Base-by-base conservation (phyloP, 2,113 vertebrate genomes). In the Pontoporia blainvillei region DNA sequence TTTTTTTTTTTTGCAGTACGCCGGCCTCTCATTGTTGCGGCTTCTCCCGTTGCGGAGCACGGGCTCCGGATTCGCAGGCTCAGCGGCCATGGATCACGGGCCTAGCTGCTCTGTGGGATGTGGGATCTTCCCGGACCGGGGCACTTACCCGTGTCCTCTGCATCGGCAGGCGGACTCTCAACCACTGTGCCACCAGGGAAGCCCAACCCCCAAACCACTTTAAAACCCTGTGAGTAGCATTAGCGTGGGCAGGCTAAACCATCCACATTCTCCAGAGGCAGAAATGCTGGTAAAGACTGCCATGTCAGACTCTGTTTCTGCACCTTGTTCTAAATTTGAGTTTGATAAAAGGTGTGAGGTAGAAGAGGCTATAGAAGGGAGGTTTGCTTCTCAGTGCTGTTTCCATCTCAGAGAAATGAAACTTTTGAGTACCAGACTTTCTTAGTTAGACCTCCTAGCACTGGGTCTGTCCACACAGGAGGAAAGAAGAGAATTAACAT, bases 21-120 rank as follows among this genome's bases (percentile, higher is more conserved):
- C 1, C 0, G 44, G 44, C 2, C 41, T 41, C 41, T 41, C 44
- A 46, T 9, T 46, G 10, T 46, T 46, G 44, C 2, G 44, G 44
- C 44, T 9, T 46, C 44, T 46, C 44, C 44, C 44, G 2, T 46
- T 46, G 44, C 2, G 2, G 44, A 46, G 44, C 44, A 46, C 44
- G 10, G 44, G 9, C 44, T 46, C 44, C 9, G 9, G 44, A 46
- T 2, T 1, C 44, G 0, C 44, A 46, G 9, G 9, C 44, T 46
- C 44, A 46, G 44, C 9, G 0, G 44, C 44, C 44, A 46, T 46
- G 44, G 44, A 10, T 46, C 44, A 46, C 44, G 0, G 44, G 9
- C 2, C 44, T 2, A 46, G 44, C 44, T 9, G 2, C 10, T 46
- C 44, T 2, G 44, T 9, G 0, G 0, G 9, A 46, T 2, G 10